Percentiles rank a stretch among this genome's conserved stretches.
phyloP scores from a whole-genome alignment of 2,888 invertebrate species.

The Drosophila setosimentum region DNA sequence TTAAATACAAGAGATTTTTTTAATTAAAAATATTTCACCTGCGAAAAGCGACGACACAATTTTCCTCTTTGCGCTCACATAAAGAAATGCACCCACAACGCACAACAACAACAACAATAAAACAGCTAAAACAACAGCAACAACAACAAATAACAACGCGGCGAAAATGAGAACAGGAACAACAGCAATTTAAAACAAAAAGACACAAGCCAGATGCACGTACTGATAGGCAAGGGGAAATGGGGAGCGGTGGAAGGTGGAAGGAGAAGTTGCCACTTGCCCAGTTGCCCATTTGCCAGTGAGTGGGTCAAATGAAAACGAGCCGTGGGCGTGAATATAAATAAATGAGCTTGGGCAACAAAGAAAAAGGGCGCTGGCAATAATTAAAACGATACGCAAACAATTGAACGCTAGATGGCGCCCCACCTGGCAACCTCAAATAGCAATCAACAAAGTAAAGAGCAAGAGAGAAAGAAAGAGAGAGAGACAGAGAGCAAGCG shows the following conservation, averaged over 20 bases:
- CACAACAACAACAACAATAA: conserved; percentile 39
- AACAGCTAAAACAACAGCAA: conserved; percentile 23
- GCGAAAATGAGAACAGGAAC: conserved; percentile 62
- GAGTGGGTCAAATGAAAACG: conserved; percentile 75
- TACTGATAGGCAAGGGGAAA: not conserved
- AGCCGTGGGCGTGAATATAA: conserved; percentile 79
- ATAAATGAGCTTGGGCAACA: conserved; percentile 63
- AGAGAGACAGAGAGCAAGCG: not conserved
- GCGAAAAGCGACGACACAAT: conserved; percentile 71
- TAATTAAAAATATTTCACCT: conserved; percentile 80
- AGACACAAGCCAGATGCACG: conserved; percentile 63
- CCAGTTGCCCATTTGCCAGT: conserved; percentile 46
- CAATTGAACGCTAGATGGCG: conserved; percentile 76
- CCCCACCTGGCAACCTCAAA: conserved; percentile 63
- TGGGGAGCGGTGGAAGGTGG: not conserved
- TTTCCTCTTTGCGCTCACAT: conserved; percentile 69
- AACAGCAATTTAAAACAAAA: conserved; percentile 76
- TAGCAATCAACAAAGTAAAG: conserved; percentile 30
- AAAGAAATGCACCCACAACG: conserved; percentile 72
- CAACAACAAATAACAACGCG: conserved; percentile 27
- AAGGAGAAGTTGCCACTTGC: conserved; percentile 37
- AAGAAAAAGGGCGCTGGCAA: conserved; percentile 62
- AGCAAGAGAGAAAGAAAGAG: not conserved
- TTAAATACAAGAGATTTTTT: conserved; percentile 79
- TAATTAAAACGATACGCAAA: conserved; percentile 78